These are phyloP conservation scores for Aleiodes sp. DNA, from an alignment of 1,140 invertebrate genomes.

Conservation along the genomic window DNA sequence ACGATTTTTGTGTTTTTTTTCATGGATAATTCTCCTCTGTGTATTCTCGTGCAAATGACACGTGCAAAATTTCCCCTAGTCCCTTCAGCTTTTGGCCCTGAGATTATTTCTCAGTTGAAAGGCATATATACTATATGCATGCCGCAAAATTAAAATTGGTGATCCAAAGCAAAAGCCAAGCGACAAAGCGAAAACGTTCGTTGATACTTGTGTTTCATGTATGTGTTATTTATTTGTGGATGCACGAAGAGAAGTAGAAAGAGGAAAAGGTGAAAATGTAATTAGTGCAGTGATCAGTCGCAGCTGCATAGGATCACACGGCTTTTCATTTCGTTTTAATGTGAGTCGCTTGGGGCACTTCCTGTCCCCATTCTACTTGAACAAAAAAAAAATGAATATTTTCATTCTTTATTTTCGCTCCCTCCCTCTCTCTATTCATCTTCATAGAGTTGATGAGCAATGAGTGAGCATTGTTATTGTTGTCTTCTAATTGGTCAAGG, in stretches of 20 bases:
- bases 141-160: constrained; percentile 29
- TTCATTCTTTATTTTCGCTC: constrained; percentile 5
- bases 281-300: constrained; percentile 37
- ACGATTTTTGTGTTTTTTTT: no score
- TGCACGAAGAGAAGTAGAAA: background rate
- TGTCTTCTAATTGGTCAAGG: no score
- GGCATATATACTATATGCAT: background rate
- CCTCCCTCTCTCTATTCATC: background rate
- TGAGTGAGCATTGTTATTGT: no score
- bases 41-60: background rate
- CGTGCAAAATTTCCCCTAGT: background rate
- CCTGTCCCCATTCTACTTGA: background rate
- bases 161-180: constrained; percentile 29
- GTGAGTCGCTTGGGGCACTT: constrained; percentile 19
- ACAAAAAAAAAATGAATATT: constrained; percentile 20
- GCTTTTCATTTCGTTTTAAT: constrained; percentile 21
- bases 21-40: no score
- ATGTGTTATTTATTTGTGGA: no score
- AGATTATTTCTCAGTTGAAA: background rate
- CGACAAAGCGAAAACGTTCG: constrained; percentile 29
- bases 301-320: constrained; percentile 34
- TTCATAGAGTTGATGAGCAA: no score
- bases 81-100: background rate
- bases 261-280: constrained; percentile 35
- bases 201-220: no score